phyloP scores from a whole-genome alignment of 2,113 vertebrate species.

The Caranx ignobilis region DNA sequence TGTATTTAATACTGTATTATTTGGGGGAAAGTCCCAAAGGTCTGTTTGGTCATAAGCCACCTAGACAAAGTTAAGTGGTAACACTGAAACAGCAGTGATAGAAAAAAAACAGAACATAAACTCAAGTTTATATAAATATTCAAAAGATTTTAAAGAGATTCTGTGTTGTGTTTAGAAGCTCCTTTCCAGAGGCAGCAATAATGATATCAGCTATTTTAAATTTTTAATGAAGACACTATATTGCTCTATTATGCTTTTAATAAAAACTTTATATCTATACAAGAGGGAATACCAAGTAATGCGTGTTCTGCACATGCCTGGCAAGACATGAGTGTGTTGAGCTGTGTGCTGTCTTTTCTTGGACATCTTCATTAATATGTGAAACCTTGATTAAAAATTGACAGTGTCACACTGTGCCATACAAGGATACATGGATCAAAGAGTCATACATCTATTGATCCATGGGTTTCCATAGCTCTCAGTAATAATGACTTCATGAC shows the following conservation, averaged over 20 bases:
- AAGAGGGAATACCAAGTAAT: no score
- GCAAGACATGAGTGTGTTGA: no score
- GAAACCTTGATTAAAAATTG: no score
- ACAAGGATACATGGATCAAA: no score
- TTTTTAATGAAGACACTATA: no score
- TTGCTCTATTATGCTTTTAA: no score
- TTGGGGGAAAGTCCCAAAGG: slow-evolving; percentile 39
- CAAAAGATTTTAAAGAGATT: not conserved
- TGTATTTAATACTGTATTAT: slow-evolving; percentile 17
- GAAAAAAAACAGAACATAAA: not conserved
- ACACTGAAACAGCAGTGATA: not conserved
- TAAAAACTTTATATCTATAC: no score
- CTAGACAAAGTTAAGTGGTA: slow-evolving; percentile 1
- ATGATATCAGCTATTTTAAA: not conserved
- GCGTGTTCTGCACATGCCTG: no score
- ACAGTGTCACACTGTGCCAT: no score
- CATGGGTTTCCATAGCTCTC: not conserved
- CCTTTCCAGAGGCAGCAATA: not conserved
- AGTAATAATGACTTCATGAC: not conserved
- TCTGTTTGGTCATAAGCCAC: not conserved
- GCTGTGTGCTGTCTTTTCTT: no score
- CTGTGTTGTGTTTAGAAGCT: not conserved
- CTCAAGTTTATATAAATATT: not conserved
- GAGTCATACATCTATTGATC: not conserved
- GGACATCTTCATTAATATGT: no score